Evolutionary conservation across 2,797 vertebrate genomes (phyloP).

Genomic region (Trichosurus vulpecula): DNA sequence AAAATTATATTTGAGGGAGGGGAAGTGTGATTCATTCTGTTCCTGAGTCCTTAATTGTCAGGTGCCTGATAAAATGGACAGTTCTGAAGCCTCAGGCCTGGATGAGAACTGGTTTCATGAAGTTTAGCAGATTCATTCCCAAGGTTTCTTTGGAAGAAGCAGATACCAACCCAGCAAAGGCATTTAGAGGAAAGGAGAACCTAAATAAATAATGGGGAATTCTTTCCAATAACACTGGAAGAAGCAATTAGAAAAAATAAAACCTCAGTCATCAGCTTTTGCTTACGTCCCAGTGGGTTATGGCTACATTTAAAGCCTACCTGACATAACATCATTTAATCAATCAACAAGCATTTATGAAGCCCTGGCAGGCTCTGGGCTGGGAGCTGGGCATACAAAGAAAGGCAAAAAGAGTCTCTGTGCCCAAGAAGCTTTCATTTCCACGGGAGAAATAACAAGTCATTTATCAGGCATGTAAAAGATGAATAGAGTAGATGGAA

Average conservation of each 20-base stretch:
- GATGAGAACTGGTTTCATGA: background rate
- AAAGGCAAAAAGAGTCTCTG: background rate
- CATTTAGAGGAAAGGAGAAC: slow-evolving; percentile 16
- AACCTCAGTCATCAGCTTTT: background rate
- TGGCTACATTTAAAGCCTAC: background rate
- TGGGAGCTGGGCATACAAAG: background rate
- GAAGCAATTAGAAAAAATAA: background rate
- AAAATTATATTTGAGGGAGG: background rate
- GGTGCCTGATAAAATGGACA: background rate
- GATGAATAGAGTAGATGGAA: background rate
- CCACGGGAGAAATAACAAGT: background rate
- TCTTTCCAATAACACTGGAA: background rate
- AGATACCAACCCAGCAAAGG: background rate
- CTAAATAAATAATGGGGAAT: slow-evolving; percentile 10
- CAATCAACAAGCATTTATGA: background rate
- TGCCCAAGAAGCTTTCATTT: background rate
- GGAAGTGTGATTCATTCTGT: slow-evolving; percentile 7
- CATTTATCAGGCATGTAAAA: background rate
- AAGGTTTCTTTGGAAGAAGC: slow-evolving; percentile 3
- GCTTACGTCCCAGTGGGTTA: slow-evolving; percentile 12
- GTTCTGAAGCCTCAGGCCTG: background rate
- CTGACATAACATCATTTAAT: slow-evolving; percentile 1
- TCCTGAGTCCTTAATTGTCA: background rate
- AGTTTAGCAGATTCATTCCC: background rate
- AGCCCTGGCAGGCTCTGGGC: background rate